These are phyloP conservation scores for Aselliscus stoliczkanus DNA, from an alignment of 2,797 vertebrate species.

Conservation along the genomic window DNA sequence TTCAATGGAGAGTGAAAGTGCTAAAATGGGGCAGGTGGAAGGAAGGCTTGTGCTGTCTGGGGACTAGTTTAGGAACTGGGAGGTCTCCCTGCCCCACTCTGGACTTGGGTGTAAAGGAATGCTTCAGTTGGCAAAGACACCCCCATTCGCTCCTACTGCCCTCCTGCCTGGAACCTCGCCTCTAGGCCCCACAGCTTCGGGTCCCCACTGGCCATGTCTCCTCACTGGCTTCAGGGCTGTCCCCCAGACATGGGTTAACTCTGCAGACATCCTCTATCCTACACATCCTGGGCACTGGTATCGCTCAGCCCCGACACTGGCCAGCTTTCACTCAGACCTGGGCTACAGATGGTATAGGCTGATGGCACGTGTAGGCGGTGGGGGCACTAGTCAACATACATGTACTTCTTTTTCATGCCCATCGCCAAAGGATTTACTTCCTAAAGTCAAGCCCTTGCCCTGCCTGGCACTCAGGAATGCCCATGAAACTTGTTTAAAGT, in stretches of 20 bases:
- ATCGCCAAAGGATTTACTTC: not conserved
- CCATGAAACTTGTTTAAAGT: not conserved
- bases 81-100: not conserved
- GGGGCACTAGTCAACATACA: no score
- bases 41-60: not conserved
- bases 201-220: accelerated
- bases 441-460: not conserved
- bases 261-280: not conserved
- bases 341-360: not conserved
- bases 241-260: not conserved
- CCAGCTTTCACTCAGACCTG: not conserved
- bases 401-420: not conserved
- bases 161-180: not conserved
- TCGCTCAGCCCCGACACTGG: not conserved
- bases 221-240: not conserved
- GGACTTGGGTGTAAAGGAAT: not conserved
- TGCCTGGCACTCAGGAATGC: not conserved
- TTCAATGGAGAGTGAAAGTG: not conserved
- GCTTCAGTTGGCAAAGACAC: not conserved
- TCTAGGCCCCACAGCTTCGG: not conserved
- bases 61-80: not conserved
- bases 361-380: no score
- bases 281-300: not conserved
- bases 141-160: accelerated
- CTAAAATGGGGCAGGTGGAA: not conserved